Conservation (phyloP, 2,113 vertebrate species). For the Suncus etruscus region DNA sequence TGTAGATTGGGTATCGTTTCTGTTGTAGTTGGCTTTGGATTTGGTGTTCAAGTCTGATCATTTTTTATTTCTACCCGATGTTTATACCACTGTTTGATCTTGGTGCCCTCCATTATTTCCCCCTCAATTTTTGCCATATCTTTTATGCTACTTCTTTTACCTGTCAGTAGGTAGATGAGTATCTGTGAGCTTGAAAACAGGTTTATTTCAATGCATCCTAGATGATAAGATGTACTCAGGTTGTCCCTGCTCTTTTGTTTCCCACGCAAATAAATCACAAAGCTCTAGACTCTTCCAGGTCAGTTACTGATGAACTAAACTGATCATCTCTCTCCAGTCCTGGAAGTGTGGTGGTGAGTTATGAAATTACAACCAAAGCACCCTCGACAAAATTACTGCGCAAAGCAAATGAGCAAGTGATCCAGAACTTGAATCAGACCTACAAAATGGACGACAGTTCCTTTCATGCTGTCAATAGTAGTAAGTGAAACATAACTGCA, state of each 20-base stretch:
- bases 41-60: no score
- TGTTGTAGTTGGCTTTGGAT: no score
- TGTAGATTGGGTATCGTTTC: no score
- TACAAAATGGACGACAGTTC: slow-evolving; percentile 70
- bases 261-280: slow-evolving; percentile 16
- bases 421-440: slow-evolving; percentile 28
- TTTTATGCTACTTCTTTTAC: not conserved
- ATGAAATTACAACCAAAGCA: slow-evolving; percentile 69
- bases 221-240: not conserved
- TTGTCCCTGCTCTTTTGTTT: not conserved
- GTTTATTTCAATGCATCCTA: not conserved
- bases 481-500: slow-evolving; percentile 53
- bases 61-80: no score
- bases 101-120: no score
- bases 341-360: slow-evolving; percentile 85
- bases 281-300: slow-evolving; percentile 23
- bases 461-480: slow-evolving; percentile 71
- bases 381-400: slow-evolving; percentile 61
- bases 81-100: no score
- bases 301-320: slow-evolving; percentile 40
- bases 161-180: not conserved
- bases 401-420: slow-evolving; percentile 68
- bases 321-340: slow-evolving; percentile 78
- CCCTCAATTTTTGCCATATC: not conserved
- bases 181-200: not conserved